Conservation (phyloP, 2,888 invertebrate genomes). For the Acanthococcus lagerstroemiae region DNA sequence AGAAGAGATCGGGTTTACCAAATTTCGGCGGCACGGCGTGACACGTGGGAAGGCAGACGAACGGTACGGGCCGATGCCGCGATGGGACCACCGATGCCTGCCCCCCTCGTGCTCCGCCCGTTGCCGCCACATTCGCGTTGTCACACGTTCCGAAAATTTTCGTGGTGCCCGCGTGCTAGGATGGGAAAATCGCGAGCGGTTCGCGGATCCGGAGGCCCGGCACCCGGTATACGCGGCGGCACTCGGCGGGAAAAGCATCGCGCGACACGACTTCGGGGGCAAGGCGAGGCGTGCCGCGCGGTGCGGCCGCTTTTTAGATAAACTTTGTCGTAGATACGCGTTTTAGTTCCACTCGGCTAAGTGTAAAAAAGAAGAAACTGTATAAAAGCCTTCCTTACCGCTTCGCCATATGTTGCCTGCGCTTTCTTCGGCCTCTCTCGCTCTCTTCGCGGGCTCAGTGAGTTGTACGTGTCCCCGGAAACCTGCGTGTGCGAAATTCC, state of each 20-base stretch:
- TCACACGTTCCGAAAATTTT: no score
- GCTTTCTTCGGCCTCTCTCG: conserved; percentile 19
- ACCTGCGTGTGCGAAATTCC: no score
- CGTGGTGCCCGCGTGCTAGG: no score
- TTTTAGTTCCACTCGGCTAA: conserved; percentile 26
- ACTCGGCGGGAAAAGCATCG: background rate
- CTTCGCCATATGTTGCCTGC: conserved; percentile 22
- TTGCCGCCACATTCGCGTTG: no score
- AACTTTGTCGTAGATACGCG: conserved; percentile 27
- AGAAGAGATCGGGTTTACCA: no score
- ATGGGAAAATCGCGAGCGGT: no score
- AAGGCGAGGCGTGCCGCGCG: no score
- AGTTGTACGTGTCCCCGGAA: background rate
- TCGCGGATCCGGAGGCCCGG: background rate
- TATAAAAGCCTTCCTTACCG: conserved; percentile 18
- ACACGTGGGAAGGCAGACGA: background rate
- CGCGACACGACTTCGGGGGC: no score
- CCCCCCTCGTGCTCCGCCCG: no score
- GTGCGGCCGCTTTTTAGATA: background rate
- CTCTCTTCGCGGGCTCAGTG: background rate
- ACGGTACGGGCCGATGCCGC: background rate
- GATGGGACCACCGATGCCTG: no score
- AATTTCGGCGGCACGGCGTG: no score
- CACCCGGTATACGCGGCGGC: background rate
- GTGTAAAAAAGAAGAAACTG: conserved; percentile 27